These are phyloP conservation scores for Luperina nickerlii DNA, from an alignment of 2,888 invertebrate species.

Conservation along the genomic window DNA sequence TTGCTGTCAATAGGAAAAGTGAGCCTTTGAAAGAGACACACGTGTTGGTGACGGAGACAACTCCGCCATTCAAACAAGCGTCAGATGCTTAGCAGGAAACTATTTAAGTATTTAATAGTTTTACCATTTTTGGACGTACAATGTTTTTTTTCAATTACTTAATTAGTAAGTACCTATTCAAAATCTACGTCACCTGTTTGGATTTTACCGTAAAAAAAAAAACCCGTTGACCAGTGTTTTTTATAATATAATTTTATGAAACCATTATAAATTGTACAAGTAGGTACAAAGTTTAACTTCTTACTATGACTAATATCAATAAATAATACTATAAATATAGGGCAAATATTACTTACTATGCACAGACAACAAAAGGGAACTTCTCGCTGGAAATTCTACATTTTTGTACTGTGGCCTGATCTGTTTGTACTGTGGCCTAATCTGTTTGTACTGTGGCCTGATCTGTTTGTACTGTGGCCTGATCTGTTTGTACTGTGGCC, in stretches of 20 bases:
- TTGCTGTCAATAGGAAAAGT: not conserved
- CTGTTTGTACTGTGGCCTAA: too few species aligned
- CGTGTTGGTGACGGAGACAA: not conserved
- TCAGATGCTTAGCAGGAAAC: not conserved
- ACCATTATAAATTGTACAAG: not conserved
- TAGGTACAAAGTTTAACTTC: too few species aligned
- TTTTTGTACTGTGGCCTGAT: too few species aligned
- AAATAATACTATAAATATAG: too few species aligned
- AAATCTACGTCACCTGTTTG: not conserved
- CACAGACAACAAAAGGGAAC: too few species aligned
- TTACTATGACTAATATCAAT: too few species aligned
- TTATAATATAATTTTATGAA: not conserved
- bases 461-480: too few species aligned
- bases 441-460: too few species aligned
- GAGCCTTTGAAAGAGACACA: not conserved
- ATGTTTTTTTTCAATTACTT: not conserved
- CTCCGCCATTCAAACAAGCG: not conserved
- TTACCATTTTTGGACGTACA: not conserved
- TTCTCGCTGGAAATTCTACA: too few species aligned
- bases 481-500: too few species aligned
- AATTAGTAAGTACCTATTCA: too few species aligned
- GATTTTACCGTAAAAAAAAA: slow-evolving; percentile 1
- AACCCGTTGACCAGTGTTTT: not conserved
- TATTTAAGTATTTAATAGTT: not conserved
- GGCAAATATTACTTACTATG: too few species aligned